These are phyloP conservation scores for Mythimna loreyi DNA, from an alignment of 2,888 invertebrate species.

Conservation along the genomic window DNA sequence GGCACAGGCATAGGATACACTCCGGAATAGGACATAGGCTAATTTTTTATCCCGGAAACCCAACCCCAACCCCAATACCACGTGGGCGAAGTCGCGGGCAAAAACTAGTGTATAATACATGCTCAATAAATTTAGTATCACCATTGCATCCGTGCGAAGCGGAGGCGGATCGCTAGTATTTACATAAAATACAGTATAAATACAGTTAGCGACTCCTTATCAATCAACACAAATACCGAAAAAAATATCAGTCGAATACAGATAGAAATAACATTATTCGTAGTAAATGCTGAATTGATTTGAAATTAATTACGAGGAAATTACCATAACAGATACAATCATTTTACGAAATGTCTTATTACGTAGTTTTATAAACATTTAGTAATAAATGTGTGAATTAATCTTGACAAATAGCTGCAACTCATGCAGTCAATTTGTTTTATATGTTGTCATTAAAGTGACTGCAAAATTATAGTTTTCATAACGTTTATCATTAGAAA, in stretches of 20 bases:
- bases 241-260: not conserved
- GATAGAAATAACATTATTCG: conserved; percentile 6
- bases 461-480: conserved; percentile 11
- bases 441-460: conserved; percentile 7
- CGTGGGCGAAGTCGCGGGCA: too few relatives aligned
- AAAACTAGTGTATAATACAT: too few relatives aligned
- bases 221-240: not conserved
- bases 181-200: too few relatives aligned
- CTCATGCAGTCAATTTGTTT: conserved; percentile 11
- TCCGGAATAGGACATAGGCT: too few relatives aligned
- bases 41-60: too few relatives aligned
- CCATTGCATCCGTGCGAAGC: too few relatives aligned
- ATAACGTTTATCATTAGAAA: not conserved
- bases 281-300: not conserved
- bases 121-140: too few relatives aligned
- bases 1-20: too few relatives aligned
- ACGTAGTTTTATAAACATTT: too few relatives aligned
- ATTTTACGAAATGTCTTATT: not conserved
- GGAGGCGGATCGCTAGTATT: too few relatives aligned
- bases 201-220: not conserved
- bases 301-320: conserved; percentile 13
- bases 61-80: too few relatives aligned
- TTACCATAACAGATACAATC: not conserved
- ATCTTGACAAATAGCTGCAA: conserved; percentile 6
- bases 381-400: not conserved